Evolutionary conservation across 2,113 vertebrate species (phyloP).

Genomic region (Malurus elegans): DNA sequence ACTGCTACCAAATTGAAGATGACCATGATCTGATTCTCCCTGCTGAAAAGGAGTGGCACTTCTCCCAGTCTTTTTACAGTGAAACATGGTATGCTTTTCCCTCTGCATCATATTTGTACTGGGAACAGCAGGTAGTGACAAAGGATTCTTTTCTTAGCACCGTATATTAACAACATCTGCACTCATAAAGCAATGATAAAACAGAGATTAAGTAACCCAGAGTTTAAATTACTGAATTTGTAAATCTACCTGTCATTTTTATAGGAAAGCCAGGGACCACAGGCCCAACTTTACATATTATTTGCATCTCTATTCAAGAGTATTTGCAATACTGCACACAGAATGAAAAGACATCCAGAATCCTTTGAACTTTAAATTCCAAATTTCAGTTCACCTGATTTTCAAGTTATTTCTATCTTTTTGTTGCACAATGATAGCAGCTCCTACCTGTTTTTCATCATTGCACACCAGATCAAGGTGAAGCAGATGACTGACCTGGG

Average conservation of each 20-base stretch:
- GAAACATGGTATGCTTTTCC: background rate
- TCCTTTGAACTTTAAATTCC: background rate
- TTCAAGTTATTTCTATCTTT: background rate
- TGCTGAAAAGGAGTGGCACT: background rate
- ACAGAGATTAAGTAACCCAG: slow-evolving; percentile 6
- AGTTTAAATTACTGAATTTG: background rate
- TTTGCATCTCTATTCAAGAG: background rate
- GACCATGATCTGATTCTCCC: background rate
- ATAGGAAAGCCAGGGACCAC: background rate
- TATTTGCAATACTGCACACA: background rate
- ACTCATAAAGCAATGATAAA: background rate
- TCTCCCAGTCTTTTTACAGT: background rate
- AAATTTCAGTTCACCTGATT: background rate
- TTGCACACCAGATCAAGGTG: background rate
- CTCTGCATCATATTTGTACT: background rate
- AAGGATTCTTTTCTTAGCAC: background rate
- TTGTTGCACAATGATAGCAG: background rate
- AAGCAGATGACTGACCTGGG: background rate
- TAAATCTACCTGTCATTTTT: background rate
- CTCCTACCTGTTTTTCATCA: background rate
- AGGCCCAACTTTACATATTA: background rate
- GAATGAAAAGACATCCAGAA: background rate
- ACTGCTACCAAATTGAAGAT: background rate
- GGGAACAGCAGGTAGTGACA: background rate
- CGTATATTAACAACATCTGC: background rate